Evolutionary conservation across 2,888 invertebrate genomes (phyloP).

Genomic region (Mimachlamys varia): DNA sequence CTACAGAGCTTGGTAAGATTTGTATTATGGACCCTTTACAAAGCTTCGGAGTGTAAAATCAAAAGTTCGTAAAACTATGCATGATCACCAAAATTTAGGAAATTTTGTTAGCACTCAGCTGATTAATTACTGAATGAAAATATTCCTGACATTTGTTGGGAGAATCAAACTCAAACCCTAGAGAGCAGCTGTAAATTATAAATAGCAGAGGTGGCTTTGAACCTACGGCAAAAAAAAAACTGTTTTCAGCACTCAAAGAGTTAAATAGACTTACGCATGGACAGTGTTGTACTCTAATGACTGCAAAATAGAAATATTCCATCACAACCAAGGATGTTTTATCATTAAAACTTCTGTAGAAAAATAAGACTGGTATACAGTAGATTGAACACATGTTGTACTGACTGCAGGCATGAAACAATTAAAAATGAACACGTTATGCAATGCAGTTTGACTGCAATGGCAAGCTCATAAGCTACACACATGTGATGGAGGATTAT

Average conservation of each 20-base stretch:
- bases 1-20: background rate
- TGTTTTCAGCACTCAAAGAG: background rate
- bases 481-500: background rate
- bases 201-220: background rate
- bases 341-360: background rate
- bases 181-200: too few species aligned
- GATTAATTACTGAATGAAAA: background rate
- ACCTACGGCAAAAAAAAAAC: background rate
- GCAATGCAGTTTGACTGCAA: background rate
- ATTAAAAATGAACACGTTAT: background rate
- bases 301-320: background rate
- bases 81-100: background rate
- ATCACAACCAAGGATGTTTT: constrained; percentile 14
- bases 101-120: background rate
- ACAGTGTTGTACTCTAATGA: background rate
- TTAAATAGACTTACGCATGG: background rate
- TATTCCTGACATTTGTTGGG: too few species aligned
- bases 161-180: too few species aligned
- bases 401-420: background rate
- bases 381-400: background rate
- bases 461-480: background rate
- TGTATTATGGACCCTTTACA: too few species aligned
- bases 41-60: too few species aligned
- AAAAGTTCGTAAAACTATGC: too few species aligned
- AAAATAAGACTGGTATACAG: background rate